phyloP scores from a whole-genome alignment of 2,113 vertebrate genomes.

The Phoenicopterus ruber region DNA sequence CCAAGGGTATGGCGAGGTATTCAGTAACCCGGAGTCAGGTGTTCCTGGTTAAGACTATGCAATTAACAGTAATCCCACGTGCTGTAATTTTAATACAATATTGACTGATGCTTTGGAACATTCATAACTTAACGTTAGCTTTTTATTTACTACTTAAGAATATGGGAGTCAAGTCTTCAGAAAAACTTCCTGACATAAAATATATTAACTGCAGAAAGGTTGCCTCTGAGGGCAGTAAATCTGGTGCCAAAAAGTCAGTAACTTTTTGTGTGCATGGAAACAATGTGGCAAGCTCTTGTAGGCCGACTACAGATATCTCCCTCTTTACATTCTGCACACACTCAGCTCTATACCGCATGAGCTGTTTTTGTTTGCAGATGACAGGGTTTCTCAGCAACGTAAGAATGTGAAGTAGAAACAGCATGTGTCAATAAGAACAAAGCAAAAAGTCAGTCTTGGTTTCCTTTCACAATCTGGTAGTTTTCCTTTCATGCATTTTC shows the following conservation, averaged over 20 bases:
- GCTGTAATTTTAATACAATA: background rate
- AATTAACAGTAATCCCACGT: background rate
- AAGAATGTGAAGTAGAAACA: conserved; percentile 6
- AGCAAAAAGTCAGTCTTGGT: background rate
- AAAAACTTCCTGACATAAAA: background rate
- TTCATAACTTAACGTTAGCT: background rate
- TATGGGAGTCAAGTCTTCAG: background rate
- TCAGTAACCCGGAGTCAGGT: background rate
- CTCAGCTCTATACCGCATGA: background rate
- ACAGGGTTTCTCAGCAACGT: conserved; percentile 2
- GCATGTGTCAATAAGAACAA: conserved; percentile 5
- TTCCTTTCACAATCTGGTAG: background rate
- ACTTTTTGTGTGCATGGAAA: background rate
- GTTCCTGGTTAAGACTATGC: background rate
- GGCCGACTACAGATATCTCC: background rate
- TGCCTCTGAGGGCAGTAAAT: background rate
- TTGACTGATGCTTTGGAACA: background rate
- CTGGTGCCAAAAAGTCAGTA: background rate
- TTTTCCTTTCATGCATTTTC: background rate
- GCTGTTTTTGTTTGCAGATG: conserved; percentile 27
- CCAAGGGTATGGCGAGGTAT: background rate
- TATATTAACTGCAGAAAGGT: background rate
- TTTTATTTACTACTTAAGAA: background rate
- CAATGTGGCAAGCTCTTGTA: background rate
- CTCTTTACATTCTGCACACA: background rate